Base-by-base conservation (phyloP, 2,113 vertebrate species). In the Grammomys surdaster region DNA sequence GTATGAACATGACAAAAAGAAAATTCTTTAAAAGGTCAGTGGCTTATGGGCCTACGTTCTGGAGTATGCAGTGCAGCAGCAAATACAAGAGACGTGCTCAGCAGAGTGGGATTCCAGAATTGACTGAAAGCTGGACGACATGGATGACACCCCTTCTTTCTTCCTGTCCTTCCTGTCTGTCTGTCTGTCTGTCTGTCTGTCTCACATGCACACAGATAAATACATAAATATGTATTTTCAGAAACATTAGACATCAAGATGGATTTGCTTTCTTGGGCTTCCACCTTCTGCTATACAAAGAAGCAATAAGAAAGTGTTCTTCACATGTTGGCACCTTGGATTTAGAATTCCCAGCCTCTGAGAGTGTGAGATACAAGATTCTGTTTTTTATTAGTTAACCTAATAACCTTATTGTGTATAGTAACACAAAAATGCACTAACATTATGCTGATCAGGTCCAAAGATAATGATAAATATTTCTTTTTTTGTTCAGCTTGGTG, bases 371-470 rank as follows among this genome's bases (percentile, higher is more conserved):
- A 69, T 77, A 40, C n/a, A 84, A 43, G 33, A n/a, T 31, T 77
- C 63, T 90, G 1, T 65, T 72, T 43, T 63, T 78, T 88, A n/a
- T 43, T 22, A 63, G 43, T 75, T 75, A 65, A 60, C 12, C 11
- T 22, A 7, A 16, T 17, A 60, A 63, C 22, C 60, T n/a, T 69
- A 24, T 70, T 81, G 20, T 58, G 16, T 40, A 63, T 16, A 51
- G 76, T 0, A 75, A 9, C 40, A 43, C 24, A 81, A 89, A 89
- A 93, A 78, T 33, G 75, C 26, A 93, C 67, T 85, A 95, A 93
- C 85, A 86, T 80, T 93, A 28, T 9, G 95, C 82, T 65, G 73
- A 24, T 78, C 26, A 65, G 63, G 7, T 89, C 6, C 17, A 28
- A 48, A 81, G 58, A 80, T 70, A 70, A 2, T 51, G 46, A 70